A percentile compares a stretch with the other conserved stretches of the same genome.
Evolutionary conservation across 2,797 vertebrate genomes (phyloP).

Genomic region (Pseudochaenichthys georgianus): DNA sequence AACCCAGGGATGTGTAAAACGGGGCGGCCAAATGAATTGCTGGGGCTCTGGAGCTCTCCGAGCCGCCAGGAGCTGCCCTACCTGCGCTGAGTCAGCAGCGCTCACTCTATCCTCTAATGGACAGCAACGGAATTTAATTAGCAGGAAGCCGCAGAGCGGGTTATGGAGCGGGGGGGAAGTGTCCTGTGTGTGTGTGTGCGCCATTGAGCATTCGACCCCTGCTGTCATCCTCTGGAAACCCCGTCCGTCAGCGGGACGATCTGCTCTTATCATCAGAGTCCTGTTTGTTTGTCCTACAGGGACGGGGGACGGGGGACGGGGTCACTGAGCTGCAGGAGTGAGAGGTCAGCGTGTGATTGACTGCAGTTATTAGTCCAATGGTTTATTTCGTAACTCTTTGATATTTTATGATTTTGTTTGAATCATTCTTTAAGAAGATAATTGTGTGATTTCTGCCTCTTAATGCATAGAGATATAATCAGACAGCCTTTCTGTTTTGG

Average conservation of each 20-base stretch:
- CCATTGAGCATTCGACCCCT: constrained; percentile 48
- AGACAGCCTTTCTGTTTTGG: no score
- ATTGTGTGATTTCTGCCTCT: no score
- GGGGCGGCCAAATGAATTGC: constrained; percentile 83
- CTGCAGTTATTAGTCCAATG: no score
- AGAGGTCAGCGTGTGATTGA: not conserved
- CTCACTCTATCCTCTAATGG: constrained; percentile 98
- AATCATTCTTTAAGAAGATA: no score
- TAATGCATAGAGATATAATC: no score
- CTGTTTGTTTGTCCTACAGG: constrained; percentile 51
- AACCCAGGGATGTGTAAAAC: constrained; percentile 83
- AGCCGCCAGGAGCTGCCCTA: constrained; percentile 90
- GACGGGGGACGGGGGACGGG: not conserved
- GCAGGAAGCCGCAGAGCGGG: constrained; percentile 89
- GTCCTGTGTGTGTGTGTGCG: not conserved
- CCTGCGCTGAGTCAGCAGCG: constrained; percentile 97
- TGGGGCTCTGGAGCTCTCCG: constrained; percentile 78
- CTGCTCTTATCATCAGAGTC: constrained; percentile 49
- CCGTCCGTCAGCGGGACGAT: constrained; percentile 56
- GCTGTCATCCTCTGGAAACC: constrained; percentile 69
- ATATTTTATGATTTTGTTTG: no score
- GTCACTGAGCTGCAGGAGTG: constrained; percentile 2
- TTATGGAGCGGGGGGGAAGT: constrained; percentile 30
- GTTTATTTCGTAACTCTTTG: no score
- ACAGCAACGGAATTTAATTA: constrained; percentile 99